Percentiles rank a stretch among this genome's conserved stretches.
Conservation (phyloP, 2,888 invertebrate species). For the Pharmacophagus antenor region DNA sequence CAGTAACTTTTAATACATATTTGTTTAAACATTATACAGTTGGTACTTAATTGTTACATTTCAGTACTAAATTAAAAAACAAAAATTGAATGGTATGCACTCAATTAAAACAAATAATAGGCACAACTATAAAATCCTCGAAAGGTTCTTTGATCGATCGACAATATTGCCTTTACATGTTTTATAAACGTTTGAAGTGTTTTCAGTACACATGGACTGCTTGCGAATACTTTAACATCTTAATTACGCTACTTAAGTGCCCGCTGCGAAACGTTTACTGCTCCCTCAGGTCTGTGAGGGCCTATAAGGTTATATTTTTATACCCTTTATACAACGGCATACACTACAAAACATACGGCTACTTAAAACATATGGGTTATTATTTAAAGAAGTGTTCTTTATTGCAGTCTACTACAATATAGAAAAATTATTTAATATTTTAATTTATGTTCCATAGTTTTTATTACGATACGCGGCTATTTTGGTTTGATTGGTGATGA, state of each 20-base stretch:
- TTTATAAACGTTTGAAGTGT: slow-evolving; percentile 4
- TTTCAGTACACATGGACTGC: slow-evolving; percentile 35
- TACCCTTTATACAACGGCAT: slow-evolving; percentile 19
- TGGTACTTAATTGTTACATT: not conserved
- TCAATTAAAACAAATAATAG: slow-evolving; percentile 3
- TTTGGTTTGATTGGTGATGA: not conserved
- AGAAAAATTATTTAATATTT: not conserved
- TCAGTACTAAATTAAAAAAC: not conserved
- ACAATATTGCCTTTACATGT: slow-evolving; percentile 14
- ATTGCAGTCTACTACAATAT: not conserved
- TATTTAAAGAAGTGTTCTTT: not conserved
- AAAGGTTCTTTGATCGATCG: slow-evolving; percentile 3
- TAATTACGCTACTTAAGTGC: slow-evolving; percentile 63
- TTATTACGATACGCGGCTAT: not conserved
- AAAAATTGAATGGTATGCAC: not conserved
- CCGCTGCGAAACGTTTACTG: slow-evolving; percentile 27
- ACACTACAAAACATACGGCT: too few species aligned
- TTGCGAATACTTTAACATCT: slow-evolving; percentile 55
- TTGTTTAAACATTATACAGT: not conserved
- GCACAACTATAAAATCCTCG: not conserved
- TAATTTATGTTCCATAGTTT: not conserved
- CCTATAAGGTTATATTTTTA: slow-evolving; percentile 27
- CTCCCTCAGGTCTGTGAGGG: slow-evolving; percentile 16
- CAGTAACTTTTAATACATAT: too few species aligned
- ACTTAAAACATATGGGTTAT: slow-evolving; percentile 17